Evolutionary conservation across 2,113 vertebrate species (phyloP), one percentile per base, ranked within the genome.

Genomic region (Peromyscus leucopus): DNA sequence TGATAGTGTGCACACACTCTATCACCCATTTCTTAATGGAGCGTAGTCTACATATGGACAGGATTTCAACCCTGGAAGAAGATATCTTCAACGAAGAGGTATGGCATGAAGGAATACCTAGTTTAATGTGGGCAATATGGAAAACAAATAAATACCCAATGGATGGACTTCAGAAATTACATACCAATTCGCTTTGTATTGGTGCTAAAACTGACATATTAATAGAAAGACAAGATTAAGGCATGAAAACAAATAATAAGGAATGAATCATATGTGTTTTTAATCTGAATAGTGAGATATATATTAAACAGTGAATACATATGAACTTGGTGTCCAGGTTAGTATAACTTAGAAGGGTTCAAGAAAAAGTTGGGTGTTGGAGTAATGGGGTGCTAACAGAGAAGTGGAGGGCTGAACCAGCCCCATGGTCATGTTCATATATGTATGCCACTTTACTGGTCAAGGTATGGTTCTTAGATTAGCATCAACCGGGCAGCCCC

Each of bases 131-230:
- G 8, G 26, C n/a, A 94, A 13, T 12, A 19, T 65, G 48, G 31
- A 88, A 42, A 67, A 83, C 15, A 86, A 79, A 57, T 3, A 86
- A 24, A 59, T 12, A 78, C 21, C 76, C 69, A 83, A 82, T 48
- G 74, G 26, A 36, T 6, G 13, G 8, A 59, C 42, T 72, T 85
- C 31, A 83, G 19, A 57, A 80, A 72, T n/a, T 55, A 76, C 39
- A 57, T 83, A 63, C 57, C n/a, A 83, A 84, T 67, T 82, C 91
- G 26, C 61, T 96, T 75, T 74, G 26, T 28, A 63, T 36, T 93
- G 22, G 11, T 39, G 33, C 24, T 88, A 42, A 59, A 85, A 74
- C 8, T 51, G 80, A 79, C 72, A 59, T n/a, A 57, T 31, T 46
- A 94, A 7, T 28, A 74, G 46, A 33, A 57, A 65, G 69, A 48